Evolutionary conservation across 2,113 vertebrate genomes (phyloP).

Genomic region (Protobothrops flavoviridis): DNA sequence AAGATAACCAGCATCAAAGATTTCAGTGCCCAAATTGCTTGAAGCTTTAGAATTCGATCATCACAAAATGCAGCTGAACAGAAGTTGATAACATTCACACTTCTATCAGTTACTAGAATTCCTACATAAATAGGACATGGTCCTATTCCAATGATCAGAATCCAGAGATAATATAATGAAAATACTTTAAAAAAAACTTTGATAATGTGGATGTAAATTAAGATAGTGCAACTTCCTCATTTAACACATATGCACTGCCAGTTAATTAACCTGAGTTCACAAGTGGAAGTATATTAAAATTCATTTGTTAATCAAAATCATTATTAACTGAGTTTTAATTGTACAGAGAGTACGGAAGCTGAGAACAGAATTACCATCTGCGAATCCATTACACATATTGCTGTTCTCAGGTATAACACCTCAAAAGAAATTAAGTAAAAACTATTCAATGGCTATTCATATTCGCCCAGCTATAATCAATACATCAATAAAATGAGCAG

Average conservation of each 20-base stretch:
- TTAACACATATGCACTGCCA: not conserved
- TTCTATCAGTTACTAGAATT: not conserved
- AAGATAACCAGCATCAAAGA: not conserved
- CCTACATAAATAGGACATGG: not conserved
- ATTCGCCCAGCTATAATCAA: not conserved
- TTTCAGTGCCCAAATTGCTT: not conserved
- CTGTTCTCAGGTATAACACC: not conserved
- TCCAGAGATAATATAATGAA: not conserved
- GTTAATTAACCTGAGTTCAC: not conserved
- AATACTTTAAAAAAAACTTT: not conserved
- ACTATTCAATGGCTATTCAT: not conserved
- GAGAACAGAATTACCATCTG: too few species aligned
- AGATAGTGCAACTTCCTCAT: not conserved
- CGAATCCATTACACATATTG: not conserved
- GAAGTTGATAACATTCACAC: not conserved
- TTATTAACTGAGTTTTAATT: not conserved
- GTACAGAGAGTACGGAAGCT: not conserved
- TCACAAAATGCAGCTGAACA: not conserved
- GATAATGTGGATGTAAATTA: not conserved
- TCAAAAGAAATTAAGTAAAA: not conserved
- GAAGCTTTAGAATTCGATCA: not conserved
- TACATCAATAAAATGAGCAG: not conserved
- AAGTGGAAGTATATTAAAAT: not conserved
- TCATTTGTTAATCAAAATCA: not conserved
- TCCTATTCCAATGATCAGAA: not conserved